These are phyloP conservation scores for Dipodomys merriami DNA, from an alignment of 2,113 vertebrate species.

Conservation along the genomic window DNA sequence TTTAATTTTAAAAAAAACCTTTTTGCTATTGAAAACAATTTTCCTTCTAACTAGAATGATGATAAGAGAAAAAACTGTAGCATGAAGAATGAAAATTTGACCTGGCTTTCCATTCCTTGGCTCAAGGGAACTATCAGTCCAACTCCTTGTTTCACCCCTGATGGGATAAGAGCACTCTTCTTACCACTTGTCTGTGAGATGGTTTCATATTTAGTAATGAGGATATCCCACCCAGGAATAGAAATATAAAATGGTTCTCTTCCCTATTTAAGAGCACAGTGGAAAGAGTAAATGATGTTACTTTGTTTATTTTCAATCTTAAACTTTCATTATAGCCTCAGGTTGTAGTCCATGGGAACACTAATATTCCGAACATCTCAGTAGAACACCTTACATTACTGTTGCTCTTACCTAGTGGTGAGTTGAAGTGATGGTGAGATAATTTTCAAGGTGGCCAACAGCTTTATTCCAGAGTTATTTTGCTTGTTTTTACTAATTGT, in stretches of 20 bases:
- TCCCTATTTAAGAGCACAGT: conserved; percentile 24
- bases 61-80: background rate
- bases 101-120: background rate
- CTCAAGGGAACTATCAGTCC: background rate
- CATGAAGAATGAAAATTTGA: background rate
- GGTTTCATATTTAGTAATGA: conserved; percentile 34
- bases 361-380: conserved; percentile 39
- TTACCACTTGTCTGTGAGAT: background rate
- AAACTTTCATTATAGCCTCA: conserved; percentile 41
- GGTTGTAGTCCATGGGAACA: conserved; percentile 33
- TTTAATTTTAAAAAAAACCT: background rate
- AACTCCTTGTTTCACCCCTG: background rate
- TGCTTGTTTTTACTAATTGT: conserved; percentile 12
- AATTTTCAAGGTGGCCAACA: conserved; percentile 50
- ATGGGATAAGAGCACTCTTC: conserved; percentile 13
- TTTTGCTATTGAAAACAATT: background rate
- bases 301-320: conserved; percentile 52
- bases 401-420: background rate
- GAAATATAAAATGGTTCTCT: conserved; percentile 28
- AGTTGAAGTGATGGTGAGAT: background rate
- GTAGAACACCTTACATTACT: conserved; percentile 58
- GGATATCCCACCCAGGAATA: conserved; percentile 19
- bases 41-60: conserved; percentile 30
- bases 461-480: conserved; percentile 30
- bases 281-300: background rate